Base-by-base conservation (phyloP, 1,140 invertebrate genomes). In the Matsumurasca onukii region DNA sequence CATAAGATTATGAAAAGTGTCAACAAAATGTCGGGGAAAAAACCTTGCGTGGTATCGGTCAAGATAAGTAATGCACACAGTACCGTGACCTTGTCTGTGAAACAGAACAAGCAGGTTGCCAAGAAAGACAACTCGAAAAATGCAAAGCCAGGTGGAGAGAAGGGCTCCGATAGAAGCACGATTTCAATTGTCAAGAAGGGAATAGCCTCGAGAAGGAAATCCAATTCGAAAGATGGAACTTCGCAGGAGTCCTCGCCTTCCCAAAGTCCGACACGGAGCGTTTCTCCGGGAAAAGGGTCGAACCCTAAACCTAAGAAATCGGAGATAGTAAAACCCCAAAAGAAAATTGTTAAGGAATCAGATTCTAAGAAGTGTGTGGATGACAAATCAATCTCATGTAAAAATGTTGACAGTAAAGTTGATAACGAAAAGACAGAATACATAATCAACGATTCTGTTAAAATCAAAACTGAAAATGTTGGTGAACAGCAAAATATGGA, bases 381-480 rank as follows among this genome's bases (percentile, higher is more conserved):
- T 3, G 39, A 65, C 1, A 65, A n/a, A n/a, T n/a, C n/a, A n/a
- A n/a, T n/a, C n/a, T n/a, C n/a, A n/a, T n/a, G n/a, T n/a, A n/a
- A n/a, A n/a, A n/a, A n/a, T n/a, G n/a, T n/a, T n/a, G n/a, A n/a
- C n/a, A n/a, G n/a, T n/a, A n/a, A n/a, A n/a, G n/a, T n/a, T 67
- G 20, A 51, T 30, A 49, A 34, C 12, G 31, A 31, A 12, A 67
- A 34, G 17, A 52, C 31, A 31, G 52, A 57, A 5, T 34, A 34
- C 20, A 34, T 45, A 39, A 61, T 55, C 20, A 55, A 34, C 20
- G 31, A 29, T 1, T 59, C 52, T 9, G n/a, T 34, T 3, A 34
- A 57, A 39, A 61, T 61, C 24, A 68, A 68, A 68, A 57, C 49
- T 0, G 57, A 68, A 68, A 34, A 29, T 24, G 66, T 55, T 17